Base-by-base conservation (phyloP, 2,888 invertebrate genomes). In the Marasmarcha lunaedactyla region DNA sequence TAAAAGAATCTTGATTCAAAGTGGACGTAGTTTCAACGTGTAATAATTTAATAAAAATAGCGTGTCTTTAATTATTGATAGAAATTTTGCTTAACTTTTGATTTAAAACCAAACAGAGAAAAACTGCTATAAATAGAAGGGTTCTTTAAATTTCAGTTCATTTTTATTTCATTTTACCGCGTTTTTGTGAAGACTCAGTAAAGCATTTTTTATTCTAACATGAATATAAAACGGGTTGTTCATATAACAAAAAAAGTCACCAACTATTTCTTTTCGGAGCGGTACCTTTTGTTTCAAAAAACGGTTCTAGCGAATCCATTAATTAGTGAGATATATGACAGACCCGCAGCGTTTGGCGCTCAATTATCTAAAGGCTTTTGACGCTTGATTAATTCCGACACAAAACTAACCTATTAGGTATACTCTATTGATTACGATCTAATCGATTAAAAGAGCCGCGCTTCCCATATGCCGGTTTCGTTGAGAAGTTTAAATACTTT, bases 351-450 rank as follows among this genome's bases (percentile, higher is more conserved):
- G 67, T 69, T 73, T 62, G 68, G 67, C 63, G 67, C 65, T 68
- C 72, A 69, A 73, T 73, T 72, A 72, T 62, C 58, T 62, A 54
- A 68, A 71, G 69, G 63, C 71, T 76, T 78, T 79, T 78, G 78
- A 76, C 68, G 76, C 68, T 76, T 77, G 79, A 78, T 79, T 78
- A 81, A 77, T 78, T 77, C 77, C 74, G 68, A 73, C 71, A 77
- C 71, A 73, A 70, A 71, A 71, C 74, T 78, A 71, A 78, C 76
- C 79, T 77, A 78, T 79, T 74, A 79, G 55, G 51, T 49, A 42
- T 62, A 59, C 62, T 60, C 67, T 71, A 73, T 66, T 69, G 68
- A 67, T 69, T 61, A 61, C 61, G 62, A 79, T 81, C 79, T 77
- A 68, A 77, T 77, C 73, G 74, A 74, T 74, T 72, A 68, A 76